Percentiles rank a stretch among this genome's conserved stretches.
phyloP scores from a whole-genome alignment of 2,113 vertebrate genomes.

The Colossoma macropomum region DNA sequence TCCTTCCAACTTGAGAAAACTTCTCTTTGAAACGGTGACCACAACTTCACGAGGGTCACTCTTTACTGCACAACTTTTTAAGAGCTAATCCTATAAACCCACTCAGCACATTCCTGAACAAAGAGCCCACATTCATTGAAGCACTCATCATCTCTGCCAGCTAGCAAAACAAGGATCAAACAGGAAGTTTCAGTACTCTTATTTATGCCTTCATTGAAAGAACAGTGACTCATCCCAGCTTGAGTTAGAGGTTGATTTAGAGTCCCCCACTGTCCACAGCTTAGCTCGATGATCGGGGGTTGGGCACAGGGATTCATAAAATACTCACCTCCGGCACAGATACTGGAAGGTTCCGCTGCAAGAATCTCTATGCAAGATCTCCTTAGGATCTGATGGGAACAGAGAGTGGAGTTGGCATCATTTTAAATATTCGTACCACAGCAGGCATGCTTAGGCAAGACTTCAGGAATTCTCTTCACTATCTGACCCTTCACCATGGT shows the following conservation, averaged over 20 bases:
- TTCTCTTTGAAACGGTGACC: background rate
- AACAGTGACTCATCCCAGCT: background rate
- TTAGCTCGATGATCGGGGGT: background rate
- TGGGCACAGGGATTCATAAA: background rate
- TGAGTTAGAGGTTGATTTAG: background rate
- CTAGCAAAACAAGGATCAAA: background rate
- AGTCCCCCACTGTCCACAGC: background rate
- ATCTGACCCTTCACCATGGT: background rate
- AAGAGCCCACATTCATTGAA: background rate
- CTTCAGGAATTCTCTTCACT: too few relatives aligned
- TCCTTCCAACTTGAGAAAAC: background rate
- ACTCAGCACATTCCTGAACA: background rate
- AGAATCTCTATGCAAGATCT: slow-evolving; percentile 98
- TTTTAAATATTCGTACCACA: too few relatives aligned
- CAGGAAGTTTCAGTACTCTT: background rate
- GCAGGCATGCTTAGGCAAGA: too few relatives aligned
- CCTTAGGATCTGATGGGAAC: slow-evolving; percentile 87
- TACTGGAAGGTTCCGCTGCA: slow-evolving; percentile 95
- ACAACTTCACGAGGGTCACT: background rate
- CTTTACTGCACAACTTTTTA: background rate
- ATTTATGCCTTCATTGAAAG: background rate
- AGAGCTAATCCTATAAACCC: slow-evolving; percentile 7
- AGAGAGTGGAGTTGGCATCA: slow-evolving; percentile 25
- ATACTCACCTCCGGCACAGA: slow-evolving; percentile 94
- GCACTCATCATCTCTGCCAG: background rate